Base-by-base conservation (phyloP, 1,140 invertebrate species). In the Mesaphorura yosii region DNA sequence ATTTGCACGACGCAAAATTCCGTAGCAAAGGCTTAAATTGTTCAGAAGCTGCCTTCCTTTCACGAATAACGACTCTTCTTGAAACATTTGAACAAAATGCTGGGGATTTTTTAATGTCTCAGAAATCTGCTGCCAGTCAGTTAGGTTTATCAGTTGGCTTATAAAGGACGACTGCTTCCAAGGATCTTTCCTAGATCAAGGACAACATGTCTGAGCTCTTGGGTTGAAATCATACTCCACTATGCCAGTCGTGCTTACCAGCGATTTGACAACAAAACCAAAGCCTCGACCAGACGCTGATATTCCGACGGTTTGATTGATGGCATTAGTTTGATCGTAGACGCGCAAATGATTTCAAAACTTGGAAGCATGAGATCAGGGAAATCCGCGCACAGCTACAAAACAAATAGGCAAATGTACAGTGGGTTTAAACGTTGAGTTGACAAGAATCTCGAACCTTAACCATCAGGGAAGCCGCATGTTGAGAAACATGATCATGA, bases 391-490 rank as follows among this genome's bases (percentile, higher is more conserved):
- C 7, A 7, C 39, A 41, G 19, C 39, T 41, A n/a, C n/a, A n/a
- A n/a, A n/a, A n/a, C n/a, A n/a, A n/a, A n/a, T n/a, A n/a, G n/a
- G n/a, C n/a, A n/a, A n/a, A n/a, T n/a, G n/a, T n/a, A n/a, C n/a
- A n/a, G n/a, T n/a, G n/a, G n/a, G n/a, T n/a, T n/a, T n/a, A n/a
- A n/a, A n/a, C n/a, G n/a, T n/a, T n/a, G n/a, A n/a, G n/a, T n/a
- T n/a, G n/a, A n/a, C n/a, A 41, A 41, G 6, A 10, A 4, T 1
- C 20, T 19, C 3, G 31, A 51, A 58, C 59, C 55, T 60, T 61
- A 14, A 61, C 51, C 27, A 61, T 29, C 14, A 61, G 34, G 0
- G 59, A 40, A 12, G 55, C 25, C 3, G 52, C 52, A 47, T 61
- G 59, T 22, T 56, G 39, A 14, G 55, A 42, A 29, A 61, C 55